A percentile compares a stretch with the other conserved stretches of the same genome.
These are phyloP conservation scores for Oreochromis spilurus DNA, from an alignment of 2,113 vertebrate species.

Conservation along the genomic window DNA sequence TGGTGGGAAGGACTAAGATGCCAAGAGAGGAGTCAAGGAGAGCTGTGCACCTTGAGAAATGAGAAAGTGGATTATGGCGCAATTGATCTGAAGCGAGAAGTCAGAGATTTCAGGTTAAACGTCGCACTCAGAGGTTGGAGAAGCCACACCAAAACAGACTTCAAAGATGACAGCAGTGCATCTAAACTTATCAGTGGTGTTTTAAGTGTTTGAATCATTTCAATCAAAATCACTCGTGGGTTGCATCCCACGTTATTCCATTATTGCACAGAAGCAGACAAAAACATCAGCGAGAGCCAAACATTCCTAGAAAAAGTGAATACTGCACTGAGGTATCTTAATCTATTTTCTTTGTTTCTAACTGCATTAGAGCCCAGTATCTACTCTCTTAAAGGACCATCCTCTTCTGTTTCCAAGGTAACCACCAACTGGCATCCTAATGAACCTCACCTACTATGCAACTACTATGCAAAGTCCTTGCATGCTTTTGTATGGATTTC, in stretches of 20 bases:
- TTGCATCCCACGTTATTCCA: not conserved
- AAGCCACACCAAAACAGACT: not conserved
- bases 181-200: not conserved
- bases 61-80: not conserved
- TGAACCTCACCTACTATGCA: not conserved
- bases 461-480: not conserved
- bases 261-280: not conserved
- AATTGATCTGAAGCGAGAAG: not conserved
- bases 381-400: not conserved
- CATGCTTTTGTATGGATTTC: slow-evolving; percentile 29
- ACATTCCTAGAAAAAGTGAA: not conserved
- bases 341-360: not conserved
- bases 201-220: not conserved
- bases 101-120: not conserved
- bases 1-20: not conserved
- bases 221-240: not conserved
- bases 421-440: slow-evolving; percentile 12
- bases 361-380: slow-evolving; percentile 13
- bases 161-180: rapidly evolving
- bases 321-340: not conserved
- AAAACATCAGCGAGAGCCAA: not conserved
- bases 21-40: not conserved
- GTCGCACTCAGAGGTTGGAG: not conserved
- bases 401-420: slow-evolving; percentile 45
- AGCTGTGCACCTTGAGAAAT: not conserved